These are phyloP conservation scores for Phania funesta DNA, from an alignment of 2,888 invertebrate genomes.

Conservation along the genomic window DNA sequence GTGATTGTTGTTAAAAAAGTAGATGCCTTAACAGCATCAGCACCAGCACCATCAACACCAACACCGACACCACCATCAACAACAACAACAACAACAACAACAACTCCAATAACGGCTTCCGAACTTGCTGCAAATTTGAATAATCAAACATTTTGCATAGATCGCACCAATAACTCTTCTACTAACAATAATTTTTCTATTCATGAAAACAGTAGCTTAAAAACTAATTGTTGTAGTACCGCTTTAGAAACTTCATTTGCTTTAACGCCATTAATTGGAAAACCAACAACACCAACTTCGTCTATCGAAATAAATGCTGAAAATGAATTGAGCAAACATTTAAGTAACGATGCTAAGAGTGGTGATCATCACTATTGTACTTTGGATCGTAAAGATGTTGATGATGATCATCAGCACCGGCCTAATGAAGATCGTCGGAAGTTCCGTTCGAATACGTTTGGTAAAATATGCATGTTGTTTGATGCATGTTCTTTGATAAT, in stretches of 20 bases:
- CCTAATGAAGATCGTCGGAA: constrained; percentile 21
- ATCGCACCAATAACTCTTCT: constrained; percentile 52
- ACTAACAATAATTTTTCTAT: constrained; percentile 45
- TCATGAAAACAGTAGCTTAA: constrained; percentile 10
- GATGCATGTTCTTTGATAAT: no score
- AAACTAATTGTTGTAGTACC: constrained; percentile 7
- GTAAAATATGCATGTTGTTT: no score
- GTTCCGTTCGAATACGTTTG: not conserved
- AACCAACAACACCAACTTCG: not conserved
- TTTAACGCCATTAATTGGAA: constrained; percentile 13
- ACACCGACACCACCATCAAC: not conserved
- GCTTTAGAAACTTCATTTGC: constrained; percentile 32
- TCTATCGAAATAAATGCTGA: constrained; percentile 1
- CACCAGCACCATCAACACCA: constrained; percentile 19
- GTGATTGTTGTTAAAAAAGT: constrained; percentile 64
- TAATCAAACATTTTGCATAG: constrained; percentile 37
- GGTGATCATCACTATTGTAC: not conserved
- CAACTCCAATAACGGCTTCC: constrained; percentile 11
- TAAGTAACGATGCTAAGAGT: not conserved
- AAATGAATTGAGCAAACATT: constrained; percentile 50
- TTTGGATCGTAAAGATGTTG: not conserved
- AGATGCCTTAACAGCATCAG: constrained; percentile 41
- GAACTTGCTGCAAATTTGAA: constrained; percentile 44
- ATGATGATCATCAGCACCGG: not conserved
- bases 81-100: constrained; percentile 3